phyloP scores from a whole-genome alignment of 64 coral and sea anemone species.

The Pocillopora verrucosa region DNA sequence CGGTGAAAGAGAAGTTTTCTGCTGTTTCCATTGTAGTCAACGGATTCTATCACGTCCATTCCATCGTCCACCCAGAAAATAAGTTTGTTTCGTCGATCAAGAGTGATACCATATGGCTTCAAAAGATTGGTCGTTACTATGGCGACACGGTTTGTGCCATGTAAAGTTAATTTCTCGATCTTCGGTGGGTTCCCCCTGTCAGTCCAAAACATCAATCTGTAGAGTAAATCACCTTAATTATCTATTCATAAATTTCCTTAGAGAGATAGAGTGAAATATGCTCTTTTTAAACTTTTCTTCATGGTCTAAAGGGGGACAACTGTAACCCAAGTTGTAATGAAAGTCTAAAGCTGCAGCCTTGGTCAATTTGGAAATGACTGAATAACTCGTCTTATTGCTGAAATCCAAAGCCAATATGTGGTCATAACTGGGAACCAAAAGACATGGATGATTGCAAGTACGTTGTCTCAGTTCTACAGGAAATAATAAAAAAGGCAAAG shows the following conservation, averaged over 20 bases:
- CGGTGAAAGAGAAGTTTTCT: conserved; percentile 2
- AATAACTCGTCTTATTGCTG: neutral
- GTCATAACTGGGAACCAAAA: conserved; percentile 56
- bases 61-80: conserved; percentile 55
- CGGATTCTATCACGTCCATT: conserved; percentile 46
- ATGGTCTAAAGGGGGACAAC: neutral
- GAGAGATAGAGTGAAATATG: neutral
- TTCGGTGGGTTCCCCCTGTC: conserved; percentile 49
- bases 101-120: conserved; percentile 25
- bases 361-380: conserved; percentile 39
- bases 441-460: conserved; percentile 36
- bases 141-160: conserved; percentile 22
- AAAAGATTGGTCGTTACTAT: conserved; percentile 20
- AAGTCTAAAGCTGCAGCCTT: conserved; percentile 48
- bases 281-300: neutral
- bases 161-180: conserved; percentile 47
- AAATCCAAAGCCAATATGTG: conserved; percentile 56
- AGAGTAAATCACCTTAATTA: too few relatives aligned
- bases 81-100: conserved; percentile 34
- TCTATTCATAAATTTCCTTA: too few relatives aligned
- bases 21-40: conserved; percentile 50
- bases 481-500: too few relatives aligned
- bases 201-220: conserved; percentile 64
- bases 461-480: too few relatives aligned
- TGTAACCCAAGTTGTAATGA: conserved; percentile 38